phyloP scores from a whole-genome alignment of 2,888 invertebrate species.

The Epirrhoe alternata region DNA sequence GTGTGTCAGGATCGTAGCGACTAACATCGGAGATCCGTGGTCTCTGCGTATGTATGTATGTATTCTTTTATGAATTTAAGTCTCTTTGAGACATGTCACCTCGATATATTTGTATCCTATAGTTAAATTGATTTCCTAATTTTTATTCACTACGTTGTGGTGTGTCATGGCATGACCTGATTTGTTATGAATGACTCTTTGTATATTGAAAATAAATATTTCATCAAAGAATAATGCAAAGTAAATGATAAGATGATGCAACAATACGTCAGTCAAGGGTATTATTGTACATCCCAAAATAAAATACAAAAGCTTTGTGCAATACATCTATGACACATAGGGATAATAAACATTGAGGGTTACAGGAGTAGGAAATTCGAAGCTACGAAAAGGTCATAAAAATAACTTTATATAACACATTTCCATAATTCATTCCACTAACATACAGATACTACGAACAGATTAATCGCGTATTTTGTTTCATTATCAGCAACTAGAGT shows the following conservation, averaged over 20 bases:
- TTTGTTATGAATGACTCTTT: background rate
- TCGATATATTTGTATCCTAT: too few relatives aligned
- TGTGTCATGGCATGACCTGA: too few relatives aligned
- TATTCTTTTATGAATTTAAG: too few relatives aligned
- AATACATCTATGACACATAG: slow-evolving; percentile 35
- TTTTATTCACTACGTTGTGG: too few relatives aligned
- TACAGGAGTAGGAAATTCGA: slow-evolving; percentile 31
- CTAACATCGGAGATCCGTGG: too few relatives aligned
- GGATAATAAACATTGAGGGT: slow-evolving; percentile 36
- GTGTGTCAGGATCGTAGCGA: too few relatives aligned
- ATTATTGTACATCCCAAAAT: slow-evolving; percentile 18
- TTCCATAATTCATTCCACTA: slow-evolving; percentile 33
- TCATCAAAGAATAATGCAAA: slow-evolving; percentile 16
- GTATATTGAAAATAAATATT: slow-evolving; percentile 3
- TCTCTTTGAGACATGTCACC: too few relatives aligned
- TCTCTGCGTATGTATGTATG: too few relatives aligned
- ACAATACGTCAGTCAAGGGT: slow-evolving; percentile 3
- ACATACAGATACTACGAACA: slow-evolving; percentile 29
- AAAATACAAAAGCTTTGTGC: slow-evolving; percentile 36
- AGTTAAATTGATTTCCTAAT: too few relatives aligned
- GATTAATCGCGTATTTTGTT: slow-evolving; percentile 34
- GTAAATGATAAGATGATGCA: slow-evolving; percentile 18
- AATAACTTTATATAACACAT: slow-evolving; percentile 29
- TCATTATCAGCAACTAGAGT: slow-evolving; percentile 11
- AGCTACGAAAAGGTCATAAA: slow-evolving; percentile 36